Evolutionary conservation across 2,113 vertebrate species (phyloP), one percentile per base, ranked within the genome.

Genomic region (Gobius niger): DNA sequence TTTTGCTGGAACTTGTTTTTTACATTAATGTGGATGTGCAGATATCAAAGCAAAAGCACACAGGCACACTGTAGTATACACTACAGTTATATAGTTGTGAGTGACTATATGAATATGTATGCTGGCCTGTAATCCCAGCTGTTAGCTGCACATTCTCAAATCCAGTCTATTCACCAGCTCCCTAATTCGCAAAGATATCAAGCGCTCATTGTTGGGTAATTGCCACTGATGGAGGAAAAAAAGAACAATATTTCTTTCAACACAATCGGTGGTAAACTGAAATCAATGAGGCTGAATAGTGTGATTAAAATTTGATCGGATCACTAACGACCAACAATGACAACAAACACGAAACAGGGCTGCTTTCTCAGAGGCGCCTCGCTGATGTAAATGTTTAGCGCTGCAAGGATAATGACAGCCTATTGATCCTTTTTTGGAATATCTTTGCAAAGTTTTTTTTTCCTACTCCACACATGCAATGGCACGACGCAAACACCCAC

Each of bases 261-360:
- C 72, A 73, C 80, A 84, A 79, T 88, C 73, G 82, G 75, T 64
- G 76, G 76, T 87, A 86, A 90, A 87, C 72, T 88, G 81, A 89
- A 91, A 91, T 91, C 87, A 85, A 90, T 89, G 78, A 85, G 76
- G 70, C 78, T 80, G 80, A 84, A 90, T 82, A 68, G 81, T 68
- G 75, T 77, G 81, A 87, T 89, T 88, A 80, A 85, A 83, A 87
- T 82, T 76, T 83, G 77, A 87, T 87, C 63, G 68, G 72, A 85
- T 87, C 82, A 82, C 79, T 80, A 80, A 75, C 76, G 70, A 74
- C 80, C 73, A 83, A 85, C 85, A 83, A 82, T 85, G 84, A 83
- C 85, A 88, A 83, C 77, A 90, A 77, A 82, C 75, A 61, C 9
- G 47, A 63, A 80, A 61, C 67, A 70, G 57, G 71, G 47, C 53